Conservation (phyloP, 1,140 invertebrate genomes). For the Drosophila pseudoobscura region DNA sequence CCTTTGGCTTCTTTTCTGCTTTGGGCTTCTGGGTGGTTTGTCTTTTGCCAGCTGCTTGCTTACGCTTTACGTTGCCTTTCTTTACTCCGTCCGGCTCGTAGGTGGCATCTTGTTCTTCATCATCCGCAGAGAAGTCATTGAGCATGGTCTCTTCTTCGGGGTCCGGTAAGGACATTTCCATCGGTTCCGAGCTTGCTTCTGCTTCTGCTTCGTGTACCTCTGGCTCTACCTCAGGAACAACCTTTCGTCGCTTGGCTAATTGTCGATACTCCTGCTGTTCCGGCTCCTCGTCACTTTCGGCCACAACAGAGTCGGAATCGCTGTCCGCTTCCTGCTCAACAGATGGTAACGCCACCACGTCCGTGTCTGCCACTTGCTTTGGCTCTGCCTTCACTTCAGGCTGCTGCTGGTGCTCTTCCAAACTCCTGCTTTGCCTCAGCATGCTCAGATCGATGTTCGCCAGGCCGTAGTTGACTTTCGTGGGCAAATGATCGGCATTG, state of each 20-base stretch:
- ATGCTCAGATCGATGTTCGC: conserved; percentile 70
- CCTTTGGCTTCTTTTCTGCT: conserved; percentile 40
- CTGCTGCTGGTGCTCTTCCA: neutral
- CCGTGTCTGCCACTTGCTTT: no score
- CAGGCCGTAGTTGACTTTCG: conserved; percentile 59
- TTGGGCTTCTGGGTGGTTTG: conserved; percentile 28
- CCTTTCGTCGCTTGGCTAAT: conserved; percentile 63
- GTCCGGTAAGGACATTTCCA: neutral
- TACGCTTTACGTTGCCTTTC: conserved; percentile 24
- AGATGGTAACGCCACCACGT: neutral
- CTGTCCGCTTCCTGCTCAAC: conserved; percentile 20
- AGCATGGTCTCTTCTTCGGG: neutral
- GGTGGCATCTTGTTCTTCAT: conserved; percentile 49
- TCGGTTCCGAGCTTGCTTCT: neutral
- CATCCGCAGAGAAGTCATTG: conserved; percentile 68
- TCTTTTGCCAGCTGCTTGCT: conserved; percentile 24
- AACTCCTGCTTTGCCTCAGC: conserved; percentile 10
- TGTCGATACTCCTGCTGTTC: conserved; percentile 64
- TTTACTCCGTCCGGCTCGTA: conserved; percentile 46
- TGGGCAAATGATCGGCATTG: conserved; percentile 16
- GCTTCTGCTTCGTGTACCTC: neutral
- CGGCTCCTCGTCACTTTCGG: conserved; percentile 73
- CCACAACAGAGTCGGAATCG: conserved; percentile 78
- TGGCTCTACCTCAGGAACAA: conserved; percentile 29
- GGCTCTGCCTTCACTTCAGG: neutral